Conservation (phyloP, 2,888 invertebrate genomes). For the Sesamia inferens region DNA sequence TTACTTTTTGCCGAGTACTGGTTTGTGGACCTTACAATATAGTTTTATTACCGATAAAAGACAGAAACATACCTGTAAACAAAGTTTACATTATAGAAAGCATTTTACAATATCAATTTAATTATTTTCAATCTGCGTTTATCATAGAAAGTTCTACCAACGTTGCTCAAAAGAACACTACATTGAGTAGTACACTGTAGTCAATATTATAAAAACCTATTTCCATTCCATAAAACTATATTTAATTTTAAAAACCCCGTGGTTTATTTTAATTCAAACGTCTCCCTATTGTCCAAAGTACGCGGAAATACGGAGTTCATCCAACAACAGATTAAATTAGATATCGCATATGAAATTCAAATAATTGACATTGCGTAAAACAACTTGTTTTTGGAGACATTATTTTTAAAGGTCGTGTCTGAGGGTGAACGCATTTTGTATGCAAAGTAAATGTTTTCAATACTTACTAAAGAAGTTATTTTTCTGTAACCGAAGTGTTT, state of each 20-base stretch:
- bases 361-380: constrained; percentile 61
- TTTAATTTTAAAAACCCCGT: constrained; percentile 40
- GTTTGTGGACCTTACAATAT: neutral
- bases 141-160: neutral
- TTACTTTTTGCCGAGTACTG: neutral
- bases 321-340: constrained; percentile 61
- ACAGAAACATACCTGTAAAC: too few relatives aligned
- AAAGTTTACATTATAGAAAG: too few relatives aligned
- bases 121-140: neutral
- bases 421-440: constrained; percentile 21
- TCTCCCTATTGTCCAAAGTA: constrained; percentile 54
- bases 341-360: constrained; percentile 68
- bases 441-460: constrained; percentile 15
- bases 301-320: constrained; percentile 50
- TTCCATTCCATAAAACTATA: constrained; percentile 1
- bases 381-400: constrained; percentile 50
- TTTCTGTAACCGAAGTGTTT: constrained; percentile 12
- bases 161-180: neutral
- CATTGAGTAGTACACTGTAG: neutral
- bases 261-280: constrained; percentile 57
- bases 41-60: neutral
- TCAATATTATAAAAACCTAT: neutral
- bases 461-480: constrained; percentile 17
- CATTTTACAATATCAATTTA: too few relatives aligned
- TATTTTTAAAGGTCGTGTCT: constrained; percentile 45